Evolutionary conservation across 92 coral and sea anemone species (phyloP), one percentile per base, ranked within the genome.

Genomic region (Chrysogorgia sp.): DNA sequence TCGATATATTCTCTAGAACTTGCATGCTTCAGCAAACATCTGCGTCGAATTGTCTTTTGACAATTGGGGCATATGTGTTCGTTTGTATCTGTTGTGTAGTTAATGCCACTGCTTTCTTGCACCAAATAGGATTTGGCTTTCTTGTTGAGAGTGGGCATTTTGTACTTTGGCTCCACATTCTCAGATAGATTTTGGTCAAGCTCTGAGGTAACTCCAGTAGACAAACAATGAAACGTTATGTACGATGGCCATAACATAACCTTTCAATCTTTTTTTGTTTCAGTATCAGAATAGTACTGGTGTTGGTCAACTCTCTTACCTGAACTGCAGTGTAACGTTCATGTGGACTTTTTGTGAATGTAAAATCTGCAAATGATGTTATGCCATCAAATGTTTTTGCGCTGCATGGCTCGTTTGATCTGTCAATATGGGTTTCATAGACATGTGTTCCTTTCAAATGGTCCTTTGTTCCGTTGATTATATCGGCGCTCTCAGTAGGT

Each of bases 341-440:
- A 14, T 14, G n/a, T 22, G 52, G 34, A 48, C 60, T 22, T 13
- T 40, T 31, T 32, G 49, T 64, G 41, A 79, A 85, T 23, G 65
- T 60, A 74, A 80, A 81, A 22, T 85, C 89, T 21, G 60, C 76
- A 68, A 67, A 87, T 34, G 79, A 66, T 2, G 85, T 84, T 57
- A 88, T 84, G 28, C 91, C 91, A 48, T 40, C 34, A 34, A 76
- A 72, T 19, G 91, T 87, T 49, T 80, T 83, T 41, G 91, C 91
- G 24, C 68, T 59, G 25, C 21, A 20, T 3, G 60, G 81, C 37
- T 76, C 81, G 9, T 76, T 58, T 3, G 40, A 32, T 22, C 81
- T 37, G 33, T 76, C 25, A 34, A 76, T 60, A 10, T 37, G 67
- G 2, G 58, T 43, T 40, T 75, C 81, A 26, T 75, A 75, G 0